Conservation (phyloP, 1,140 invertebrate genomes). For the Aphelinus atriplicis region DNA sequence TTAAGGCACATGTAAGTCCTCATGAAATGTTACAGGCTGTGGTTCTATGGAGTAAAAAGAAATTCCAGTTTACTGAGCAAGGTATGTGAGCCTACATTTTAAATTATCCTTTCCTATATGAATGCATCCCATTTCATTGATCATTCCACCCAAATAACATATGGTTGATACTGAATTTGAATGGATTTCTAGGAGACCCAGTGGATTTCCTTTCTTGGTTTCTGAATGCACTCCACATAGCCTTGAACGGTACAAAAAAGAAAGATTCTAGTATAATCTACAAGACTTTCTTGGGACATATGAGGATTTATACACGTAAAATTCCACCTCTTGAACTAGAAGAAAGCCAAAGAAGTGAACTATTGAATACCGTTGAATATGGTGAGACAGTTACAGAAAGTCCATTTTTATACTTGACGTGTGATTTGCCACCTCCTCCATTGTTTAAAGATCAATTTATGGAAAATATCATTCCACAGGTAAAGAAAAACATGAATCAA, state of each 20-base stretch:
- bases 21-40: constrained; percentile 99
- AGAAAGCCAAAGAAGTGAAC: constrained; percentile 84
- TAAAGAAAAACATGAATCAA: constrained; percentile 52
- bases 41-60: constrained; percentile 97
- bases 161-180: constrained; percentile 17
- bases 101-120: background rate
- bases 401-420: constrained; percentile 95
- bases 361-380: constrained; percentile 87
- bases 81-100: constrained; percentile 66
- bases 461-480: constrained; percentile 99
- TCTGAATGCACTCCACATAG: constrained; percentile 91
- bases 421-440: constrained; percentile 95
- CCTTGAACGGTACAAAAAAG: constrained; percentile 88
- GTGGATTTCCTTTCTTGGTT: constrained; percentile 98
- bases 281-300: constrained; percentile 93
- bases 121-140: background rate
- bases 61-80: constrained; percentile 98
- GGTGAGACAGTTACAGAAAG: constrained; percentile 87
- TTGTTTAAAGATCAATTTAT: constrained; percentile 96
- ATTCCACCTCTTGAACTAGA: constrained; percentile 93
- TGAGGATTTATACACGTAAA: constrained; percentile 95
- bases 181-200: constrained; percentile 81
- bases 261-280: constrained; percentile 90
- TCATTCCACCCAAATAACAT: background rate
- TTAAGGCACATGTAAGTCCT: constrained; percentile 99